These are phyloP conservation scores for Eubucco bourcierii DNA, from an alignment of 2,113 vertebrate species.

Conservation along the genomic window DNA sequence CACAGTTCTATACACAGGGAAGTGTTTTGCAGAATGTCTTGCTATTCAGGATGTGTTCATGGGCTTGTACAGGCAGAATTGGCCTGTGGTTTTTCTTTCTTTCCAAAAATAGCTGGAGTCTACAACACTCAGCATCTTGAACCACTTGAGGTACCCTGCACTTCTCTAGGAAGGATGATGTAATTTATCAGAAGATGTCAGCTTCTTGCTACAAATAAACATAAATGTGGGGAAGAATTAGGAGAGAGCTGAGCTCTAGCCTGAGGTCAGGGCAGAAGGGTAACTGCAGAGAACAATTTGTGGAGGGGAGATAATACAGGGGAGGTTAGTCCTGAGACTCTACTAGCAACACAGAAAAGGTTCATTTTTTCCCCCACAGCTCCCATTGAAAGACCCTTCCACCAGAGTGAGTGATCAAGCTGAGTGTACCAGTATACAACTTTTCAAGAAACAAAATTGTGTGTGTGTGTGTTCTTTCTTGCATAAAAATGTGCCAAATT, in stretches of 20 bases:
- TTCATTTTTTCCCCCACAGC: not conserved
- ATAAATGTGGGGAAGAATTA: not conserved
- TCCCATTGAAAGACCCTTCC: not conserved
- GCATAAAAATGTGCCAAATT: not conserved
- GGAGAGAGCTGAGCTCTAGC: not conserved
- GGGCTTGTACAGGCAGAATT: not conserved
- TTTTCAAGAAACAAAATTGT: not conserved
- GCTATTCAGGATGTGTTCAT: not conserved
- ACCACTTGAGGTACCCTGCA: not conserved
- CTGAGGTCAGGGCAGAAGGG: not conserved
- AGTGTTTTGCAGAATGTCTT: not conserved
- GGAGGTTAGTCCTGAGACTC: not conserved
- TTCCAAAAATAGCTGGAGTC: not conserved
- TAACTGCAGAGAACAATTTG: not conserved
- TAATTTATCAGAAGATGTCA: not conserved
- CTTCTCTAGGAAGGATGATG: not conserved
- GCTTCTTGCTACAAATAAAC: not conserved
- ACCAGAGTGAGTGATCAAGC: not conserved
- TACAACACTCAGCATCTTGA: not conserved
- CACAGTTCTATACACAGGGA: not conserved
- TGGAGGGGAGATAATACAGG: not conserved
- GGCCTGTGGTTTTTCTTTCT: not conserved
- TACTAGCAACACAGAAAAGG: not conserved
- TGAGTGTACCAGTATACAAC: not conserved
- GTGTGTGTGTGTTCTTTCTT: not conserved